Conservation (phyloP, 2,797 vertebrate genomes). For the Channallabes apus region DNA sequence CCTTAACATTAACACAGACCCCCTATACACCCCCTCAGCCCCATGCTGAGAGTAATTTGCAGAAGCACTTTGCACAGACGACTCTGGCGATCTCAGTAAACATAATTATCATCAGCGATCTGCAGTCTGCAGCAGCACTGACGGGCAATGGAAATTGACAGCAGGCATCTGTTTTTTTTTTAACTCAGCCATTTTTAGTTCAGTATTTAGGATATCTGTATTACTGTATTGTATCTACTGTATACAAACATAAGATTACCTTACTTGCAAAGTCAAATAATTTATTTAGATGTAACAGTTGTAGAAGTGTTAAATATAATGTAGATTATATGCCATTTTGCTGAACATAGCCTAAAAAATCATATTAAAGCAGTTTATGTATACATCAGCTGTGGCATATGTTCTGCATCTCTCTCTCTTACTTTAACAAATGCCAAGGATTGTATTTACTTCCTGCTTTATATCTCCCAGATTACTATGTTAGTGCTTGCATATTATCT, state of each 20-base stretch:
- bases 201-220: background rate
- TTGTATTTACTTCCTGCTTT: background rate
- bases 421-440: constrained; percentile 13
- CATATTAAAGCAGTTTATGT: background rate
- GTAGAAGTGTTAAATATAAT: background rate
- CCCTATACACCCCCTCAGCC: constrained; percentile 56
- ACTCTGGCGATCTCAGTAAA: constrained; percentile 76
- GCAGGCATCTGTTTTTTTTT: background rate
- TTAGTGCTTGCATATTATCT: constrained; percentile 2
- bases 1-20: constrained; percentile 42
- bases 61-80: constrained; percentile 68
- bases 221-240: background rate
- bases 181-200: background rate
- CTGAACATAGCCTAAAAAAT: background rate
- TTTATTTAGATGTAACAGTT: background rate
- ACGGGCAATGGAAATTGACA: constrained; percentile 22
- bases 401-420: background rate
- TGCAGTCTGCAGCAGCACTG: constrained; percentile 53
- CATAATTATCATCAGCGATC: constrained; percentile 75
- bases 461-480: constrained; percentile 8
- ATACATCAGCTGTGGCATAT: background rate
- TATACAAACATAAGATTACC: background rate
- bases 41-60: constrained; percentile 78
- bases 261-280: background rate
- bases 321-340: background rate